These are phyloP conservation scores for Drosophila virilis DNA, from an alignment of 1,140 invertebrate species.

Conservation along the genomic window DNA sequence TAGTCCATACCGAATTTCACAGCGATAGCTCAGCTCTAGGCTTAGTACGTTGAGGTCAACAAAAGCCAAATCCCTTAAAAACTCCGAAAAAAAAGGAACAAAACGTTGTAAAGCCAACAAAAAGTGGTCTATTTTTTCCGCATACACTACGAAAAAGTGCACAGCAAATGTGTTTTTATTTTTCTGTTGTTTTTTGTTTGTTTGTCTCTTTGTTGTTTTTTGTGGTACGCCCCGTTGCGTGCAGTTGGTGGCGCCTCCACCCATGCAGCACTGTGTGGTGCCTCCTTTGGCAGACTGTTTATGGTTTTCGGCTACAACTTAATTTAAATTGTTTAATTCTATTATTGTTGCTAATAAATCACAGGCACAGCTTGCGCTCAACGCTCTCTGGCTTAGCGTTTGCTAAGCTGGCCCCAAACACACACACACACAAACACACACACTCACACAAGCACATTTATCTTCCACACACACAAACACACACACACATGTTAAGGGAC, in stretches of 20 bases:
- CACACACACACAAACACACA: conserved; percentile 38
- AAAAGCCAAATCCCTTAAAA: not conserved
- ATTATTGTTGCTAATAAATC: conserved; percentile 84
- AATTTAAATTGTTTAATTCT: conserved; percentile 84
- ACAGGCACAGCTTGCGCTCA: conserved; percentile 77
- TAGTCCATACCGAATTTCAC: not conserved
- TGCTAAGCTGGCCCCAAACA: conserved; percentile 59
- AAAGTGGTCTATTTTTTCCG: conserved; percentile 1
- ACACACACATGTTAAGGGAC: conserved; percentile 5
- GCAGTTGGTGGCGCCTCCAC: not conserved
- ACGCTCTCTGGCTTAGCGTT: conserved; percentile 75
- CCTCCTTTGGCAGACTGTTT: conserved; percentile 69
- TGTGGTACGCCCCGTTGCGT: conserved; percentile 43
- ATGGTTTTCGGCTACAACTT: conserved; percentile 83
- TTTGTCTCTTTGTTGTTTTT: conserved; percentile 7
- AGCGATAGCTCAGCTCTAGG: not conserved
- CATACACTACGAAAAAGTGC: conserved; percentile 9
- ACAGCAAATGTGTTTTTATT: not conserved
- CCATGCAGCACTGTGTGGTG: conserved; percentile 10
- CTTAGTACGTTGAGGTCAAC: conserved; percentile 4
- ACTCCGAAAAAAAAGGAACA: not conserved
- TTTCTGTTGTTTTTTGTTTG: conserved; percentile 1
- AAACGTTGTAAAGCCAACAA: not conserved
- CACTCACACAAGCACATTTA: conserved; percentile 50
- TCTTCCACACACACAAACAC: conserved; percentile 42